These are phyloP conservation scores for Sparus aurata DNA, from an alignment of 2,797 vertebrate genomes.

Conservation along the genomic window DNA sequence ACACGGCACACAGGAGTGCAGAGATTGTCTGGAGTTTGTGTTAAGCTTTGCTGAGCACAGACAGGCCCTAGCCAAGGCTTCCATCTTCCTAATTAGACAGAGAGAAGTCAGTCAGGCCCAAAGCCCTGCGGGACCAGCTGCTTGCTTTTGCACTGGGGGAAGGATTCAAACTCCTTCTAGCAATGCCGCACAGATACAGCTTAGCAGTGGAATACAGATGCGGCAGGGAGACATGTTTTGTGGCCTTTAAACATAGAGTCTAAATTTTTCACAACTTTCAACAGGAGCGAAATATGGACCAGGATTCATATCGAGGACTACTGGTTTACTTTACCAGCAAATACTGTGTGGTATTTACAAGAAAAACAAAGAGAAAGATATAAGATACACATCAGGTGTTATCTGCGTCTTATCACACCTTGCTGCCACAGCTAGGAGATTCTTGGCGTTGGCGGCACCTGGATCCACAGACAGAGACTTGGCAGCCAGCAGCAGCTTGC, in stretches of 20 bases:
- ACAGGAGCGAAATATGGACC: conserved; percentile 10
- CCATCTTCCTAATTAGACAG: conserved; percentile 86
- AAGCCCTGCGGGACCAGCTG: conserved; percentile 79
- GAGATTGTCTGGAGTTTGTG: conserved; percentile 74
- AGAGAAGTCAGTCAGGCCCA: conserved; percentile 83
- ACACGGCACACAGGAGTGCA: conserved; percentile 53
- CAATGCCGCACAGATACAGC: conserved; percentile 49
- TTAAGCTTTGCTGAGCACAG: conserved; percentile 82
- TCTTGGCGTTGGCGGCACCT: conserved; percentile 98
- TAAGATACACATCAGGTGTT: conserved; percentile 27
- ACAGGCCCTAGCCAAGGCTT: conserved; percentile 76
- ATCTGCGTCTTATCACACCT: conserved; percentile 85
- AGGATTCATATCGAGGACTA: conserved; percentile 27
- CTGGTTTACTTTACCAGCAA: conserved; percentile 2
- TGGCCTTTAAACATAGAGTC: conserved; percentile 29
- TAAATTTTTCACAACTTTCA: conserved; percentile 19
- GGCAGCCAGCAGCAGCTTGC: conserved; percentile 96
- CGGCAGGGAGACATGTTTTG: conserved; percentile 35
- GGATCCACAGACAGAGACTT: conserved; percentile 99
- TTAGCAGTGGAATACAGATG: conserved; percentile 54
- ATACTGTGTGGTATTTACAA: conserved; percentile 3
- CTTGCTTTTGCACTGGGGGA: conserved; percentile 70
- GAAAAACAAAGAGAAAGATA: not conserved
- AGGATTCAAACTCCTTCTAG: conserved; percentile 59
- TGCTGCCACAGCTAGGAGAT: conserved; percentile 96